Conservation (phyloP, 1,140 invertebrate genomes). For the Drosophila varians region DNA sequence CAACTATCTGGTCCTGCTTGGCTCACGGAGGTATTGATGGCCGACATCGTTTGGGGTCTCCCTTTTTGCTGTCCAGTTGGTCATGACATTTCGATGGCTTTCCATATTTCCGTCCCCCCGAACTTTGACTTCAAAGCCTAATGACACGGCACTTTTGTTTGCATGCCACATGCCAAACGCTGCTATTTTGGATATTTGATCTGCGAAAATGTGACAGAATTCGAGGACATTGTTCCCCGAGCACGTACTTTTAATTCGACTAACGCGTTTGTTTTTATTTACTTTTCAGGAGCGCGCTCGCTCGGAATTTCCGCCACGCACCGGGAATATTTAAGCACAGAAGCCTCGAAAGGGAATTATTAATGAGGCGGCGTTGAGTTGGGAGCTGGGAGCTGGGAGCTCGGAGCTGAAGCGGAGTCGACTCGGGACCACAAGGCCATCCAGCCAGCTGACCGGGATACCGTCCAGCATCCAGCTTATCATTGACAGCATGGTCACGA, state of each 20-base stretch:
- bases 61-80: conserved; percentile 16
- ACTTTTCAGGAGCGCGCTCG: conserved; percentile 44
- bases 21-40: conserved; percentile 58
- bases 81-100: conserved; percentile 25
- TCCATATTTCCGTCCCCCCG: conserved; percentile 9
- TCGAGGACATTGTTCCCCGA: background rate
- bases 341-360: conserved; percentile 36
- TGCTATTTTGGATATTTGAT: conserved; percentile 17
- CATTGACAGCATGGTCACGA: conserved; percentile 79
- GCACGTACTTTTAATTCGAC: conserved; percentile 7
- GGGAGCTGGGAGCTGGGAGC: conserved; percentile 13
- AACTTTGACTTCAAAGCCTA: conserved; percentile 34
- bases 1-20: background rate
- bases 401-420: conserved; percentile 22
- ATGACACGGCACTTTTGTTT: conserved; percentile 20
- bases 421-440: background rate
- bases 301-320: conserved; percentile 15
- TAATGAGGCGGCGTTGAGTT: conserved; percentile 57
- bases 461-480: conserved; percentile 16
- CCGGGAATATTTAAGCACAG: conserved; percentile 53
- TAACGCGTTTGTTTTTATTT: conserved; percentile 36
- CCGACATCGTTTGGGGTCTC: background rate
- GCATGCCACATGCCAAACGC: conserved; percentile 42
- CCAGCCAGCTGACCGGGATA: conserved; percentile 3
- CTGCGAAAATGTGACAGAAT: background rate